phyloP scores from a whole-genome alignment of 2,888 invertebrate species.

The Brachylomia viminalis region DNA sequence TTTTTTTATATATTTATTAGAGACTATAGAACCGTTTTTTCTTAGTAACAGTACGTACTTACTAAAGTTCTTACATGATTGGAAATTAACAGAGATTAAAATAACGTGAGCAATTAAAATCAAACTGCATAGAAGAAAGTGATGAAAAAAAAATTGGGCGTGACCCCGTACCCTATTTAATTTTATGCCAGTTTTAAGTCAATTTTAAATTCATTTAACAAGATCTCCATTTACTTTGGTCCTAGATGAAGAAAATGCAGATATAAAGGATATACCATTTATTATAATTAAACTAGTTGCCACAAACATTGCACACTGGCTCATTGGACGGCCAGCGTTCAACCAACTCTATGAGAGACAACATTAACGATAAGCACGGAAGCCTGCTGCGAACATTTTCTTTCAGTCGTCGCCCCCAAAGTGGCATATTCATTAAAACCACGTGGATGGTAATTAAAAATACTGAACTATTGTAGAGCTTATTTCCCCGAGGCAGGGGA shows the following conservation, averaged over 20 bases:
- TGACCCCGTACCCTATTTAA: not conserved
- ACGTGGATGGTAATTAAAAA: conserved; percentile 58
- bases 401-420: conserved; percentile 49
- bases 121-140: not conserved
- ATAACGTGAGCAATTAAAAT: not conserved
- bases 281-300: not conserved
- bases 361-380: conserved; percentile 37
- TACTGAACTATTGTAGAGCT: conserved; percentile 47
- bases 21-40: not conserved
- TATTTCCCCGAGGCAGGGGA: conserved; percentile 52
- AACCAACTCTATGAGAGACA: conserved; percentile 24
- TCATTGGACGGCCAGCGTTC: conserved; percentile 14
- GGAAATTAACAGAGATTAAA: not conserved
- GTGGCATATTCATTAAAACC: conserved; percentile 66
- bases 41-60: not conserved
- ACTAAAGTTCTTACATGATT: too few species aligned
- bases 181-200: not conserved
- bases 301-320: conserved; percentile 14
- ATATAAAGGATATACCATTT: not conserved
- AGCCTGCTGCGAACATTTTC: conserved; percentile 53
- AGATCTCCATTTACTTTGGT: not conserved
- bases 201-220: not conserved
- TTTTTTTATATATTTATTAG: too few species aligned
- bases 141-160: not conserved
- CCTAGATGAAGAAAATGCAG: not conserved